These are phyloP conservation scores for Amphipyra tragopoginis DNA, from an alignment of 2,888 invertebrate species.

Conservation along the genomic window DNA sequence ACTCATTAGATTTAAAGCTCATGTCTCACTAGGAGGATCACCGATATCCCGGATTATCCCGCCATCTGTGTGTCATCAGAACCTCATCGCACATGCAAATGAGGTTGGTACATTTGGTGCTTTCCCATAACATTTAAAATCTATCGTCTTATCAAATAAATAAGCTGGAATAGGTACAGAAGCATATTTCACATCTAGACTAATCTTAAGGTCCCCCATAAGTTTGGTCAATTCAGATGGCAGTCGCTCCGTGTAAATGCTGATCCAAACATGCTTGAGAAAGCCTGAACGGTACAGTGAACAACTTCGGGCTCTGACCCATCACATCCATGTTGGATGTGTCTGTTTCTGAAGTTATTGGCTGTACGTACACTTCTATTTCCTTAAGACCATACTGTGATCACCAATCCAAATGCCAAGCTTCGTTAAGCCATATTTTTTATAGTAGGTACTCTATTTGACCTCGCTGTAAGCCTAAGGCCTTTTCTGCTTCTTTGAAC, in stretches of 20 bases:
- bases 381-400: neutral
- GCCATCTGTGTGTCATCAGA: neutral
- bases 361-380: no score
- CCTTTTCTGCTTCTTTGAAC: conserved; percentile 13
- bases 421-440: no score
- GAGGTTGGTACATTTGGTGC: neutral
- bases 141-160: neutral
- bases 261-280: no score
- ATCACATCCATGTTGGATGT: no score
- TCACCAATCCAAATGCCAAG: neutral
- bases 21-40: conserved; percentile 1
- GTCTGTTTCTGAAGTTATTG: no score
- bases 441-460: no score
- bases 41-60: neutral
- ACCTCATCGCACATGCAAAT: conserved; percentile 22
- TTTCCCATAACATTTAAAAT: neutral
- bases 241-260: neutral
- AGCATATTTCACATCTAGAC: conserved; percentile 18
- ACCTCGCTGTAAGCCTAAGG: neutral
- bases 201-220: neutral
- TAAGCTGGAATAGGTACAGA: conserved; percentile 33
- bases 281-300: no score
- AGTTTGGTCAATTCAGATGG: neutral
- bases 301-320: no score
- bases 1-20: neutral